Evolutionary conservation across 1,140 invertebrate genomes (phyloP).

Genomic region (Cylas formicarius): DNA sequence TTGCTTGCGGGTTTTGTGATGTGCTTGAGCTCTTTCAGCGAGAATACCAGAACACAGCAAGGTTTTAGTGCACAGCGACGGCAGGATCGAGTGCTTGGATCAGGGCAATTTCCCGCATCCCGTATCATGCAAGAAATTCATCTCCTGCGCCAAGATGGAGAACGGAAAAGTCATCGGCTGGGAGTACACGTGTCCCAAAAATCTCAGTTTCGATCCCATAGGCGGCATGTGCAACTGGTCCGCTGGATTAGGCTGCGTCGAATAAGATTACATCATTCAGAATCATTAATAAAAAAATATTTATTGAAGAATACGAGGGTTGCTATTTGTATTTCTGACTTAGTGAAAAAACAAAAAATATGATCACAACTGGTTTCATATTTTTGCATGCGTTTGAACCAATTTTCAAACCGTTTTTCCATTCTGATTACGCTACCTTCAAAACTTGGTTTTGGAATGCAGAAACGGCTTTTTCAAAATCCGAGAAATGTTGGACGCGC

Average conservation of each 20-base stretch:
- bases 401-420: slow-evolving; percentile 1
- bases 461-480: background rate
- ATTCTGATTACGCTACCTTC: background rate
- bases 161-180: slow-evolving; percentile 68
- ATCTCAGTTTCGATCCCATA: slow-evolving; percentile 76
- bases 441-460: slow-evolving; percentile 1
- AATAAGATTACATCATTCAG: slow-evolving; percentile 3
- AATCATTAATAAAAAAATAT: slow-evolving; percentile 3
- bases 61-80: slow-evolving; percentile 46
- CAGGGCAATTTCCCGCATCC: slow-evolving; percentile 85
- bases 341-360: background rate
- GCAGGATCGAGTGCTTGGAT: slow-evolving; percentile 72
- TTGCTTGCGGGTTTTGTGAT: background rate
- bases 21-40: slow-evolving; percentile 12
- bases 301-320: too few species aligned
- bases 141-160: slow-evolving; percentile 76
- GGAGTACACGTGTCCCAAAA: slow-evolving; percentile 80
- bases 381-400: slow-evolving; percentile 2
- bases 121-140: slow-evolving; percentile 79
- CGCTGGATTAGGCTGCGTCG: slow-evolving; percentile 64
- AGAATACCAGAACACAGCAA: slow-evolving; percentile 42
- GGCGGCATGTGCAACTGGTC: slow-evolving; percentile 88
- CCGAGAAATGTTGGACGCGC: too few species aligned
- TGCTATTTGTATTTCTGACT: background rate
- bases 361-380: background rate